phyloP scores from a whole-genome alignment of 2,797 vertebrate species.

The Melanotaenia trifasciata region DNA sequence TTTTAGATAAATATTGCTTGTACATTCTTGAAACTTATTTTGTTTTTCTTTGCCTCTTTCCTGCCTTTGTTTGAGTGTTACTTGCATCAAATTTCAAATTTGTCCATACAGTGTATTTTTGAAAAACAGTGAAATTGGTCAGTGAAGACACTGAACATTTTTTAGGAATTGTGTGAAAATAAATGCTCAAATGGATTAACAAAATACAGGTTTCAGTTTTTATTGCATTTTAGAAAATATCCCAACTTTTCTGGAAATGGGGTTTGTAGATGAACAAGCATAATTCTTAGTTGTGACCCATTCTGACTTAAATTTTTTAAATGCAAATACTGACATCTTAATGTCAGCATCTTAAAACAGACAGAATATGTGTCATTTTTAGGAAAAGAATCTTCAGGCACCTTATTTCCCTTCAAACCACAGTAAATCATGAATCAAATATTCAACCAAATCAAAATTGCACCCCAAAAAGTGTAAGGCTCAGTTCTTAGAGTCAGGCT shows the following conservation, averaged over 20 bases:
- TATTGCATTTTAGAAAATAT: constrained; percentile 2
- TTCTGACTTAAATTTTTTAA: neutral
- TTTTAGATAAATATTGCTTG: neutral
- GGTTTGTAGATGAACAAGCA: neutral
- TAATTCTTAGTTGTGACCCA: neutral
- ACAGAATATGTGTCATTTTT: neutral
- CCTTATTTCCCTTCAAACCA: constrained; percentile 19
- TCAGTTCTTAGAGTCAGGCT: constrained; percentile 31
- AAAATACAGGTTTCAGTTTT: neutral
- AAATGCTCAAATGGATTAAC: neutral
- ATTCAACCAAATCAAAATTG: constrained; percentile 33
- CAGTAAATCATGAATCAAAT: constrained; percentile 42
- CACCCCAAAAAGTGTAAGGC: constrained; percentile 40
- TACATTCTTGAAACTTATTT: neutral
- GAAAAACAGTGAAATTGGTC: neutral
- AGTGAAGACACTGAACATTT: neutral
- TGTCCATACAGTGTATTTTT: neutral
- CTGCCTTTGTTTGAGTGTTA: neutral
- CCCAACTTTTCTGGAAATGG: constrained; percentile 2
- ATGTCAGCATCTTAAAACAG: neutral
- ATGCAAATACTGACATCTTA: neutral
- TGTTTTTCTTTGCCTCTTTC: neutral
- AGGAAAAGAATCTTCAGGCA: neutral
- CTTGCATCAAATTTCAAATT: neutral
- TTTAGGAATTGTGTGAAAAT: neutral